Evolutionary conservation across 2,113 vertebrate genomes (phyloP), one percentile per base, ranked within the genome.

Genomic region (Serinus canaria): DNA sequence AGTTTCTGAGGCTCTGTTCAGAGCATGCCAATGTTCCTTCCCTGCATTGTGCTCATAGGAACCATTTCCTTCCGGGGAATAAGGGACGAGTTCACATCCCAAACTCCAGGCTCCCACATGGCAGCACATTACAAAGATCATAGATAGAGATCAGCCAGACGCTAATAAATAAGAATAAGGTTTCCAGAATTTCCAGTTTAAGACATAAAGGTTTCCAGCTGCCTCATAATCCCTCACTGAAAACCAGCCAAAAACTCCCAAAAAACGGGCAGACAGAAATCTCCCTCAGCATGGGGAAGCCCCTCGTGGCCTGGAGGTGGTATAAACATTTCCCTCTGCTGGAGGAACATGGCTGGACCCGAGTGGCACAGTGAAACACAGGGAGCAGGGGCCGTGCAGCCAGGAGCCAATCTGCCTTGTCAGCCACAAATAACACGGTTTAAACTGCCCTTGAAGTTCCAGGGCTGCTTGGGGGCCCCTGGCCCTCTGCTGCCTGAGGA

Each of bases 41-140:
- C 95, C 90, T 96, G 88, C 90, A 94, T 96, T 97, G 96, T 95
- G 69, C 74, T 89, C 24, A 58, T 92, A 92, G 88, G 83, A 93
- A 37, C 90, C 9, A 1, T 72, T 97, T 96, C 95, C 93, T 96
- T 96, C 94, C 69, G 8, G 69, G 78, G 64, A 92, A 82, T 90
- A 59, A 92, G 86, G 86, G 83, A 73, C 62, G 14, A 92, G 58
- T 90, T 90, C 93, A 78, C 44, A 90, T 96, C 83, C 92, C 94
- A 86, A 83, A 84, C 49, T 90, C 73, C 76, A 72, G 73, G 76
- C 76, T 95, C 73, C 56, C 90, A 90, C 80, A 81, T 95, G 96
- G 92, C 93, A 96, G 47, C 56, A 81, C 80, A 95, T 96, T 89
- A 92, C 68, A 96, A 81, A 96, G 92, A 88, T 81, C 60, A 53